Conservation (phyloP, 30 jellyfish, hydroid and myxozoan genomes). For the Aurelia coerulea region DNA sequence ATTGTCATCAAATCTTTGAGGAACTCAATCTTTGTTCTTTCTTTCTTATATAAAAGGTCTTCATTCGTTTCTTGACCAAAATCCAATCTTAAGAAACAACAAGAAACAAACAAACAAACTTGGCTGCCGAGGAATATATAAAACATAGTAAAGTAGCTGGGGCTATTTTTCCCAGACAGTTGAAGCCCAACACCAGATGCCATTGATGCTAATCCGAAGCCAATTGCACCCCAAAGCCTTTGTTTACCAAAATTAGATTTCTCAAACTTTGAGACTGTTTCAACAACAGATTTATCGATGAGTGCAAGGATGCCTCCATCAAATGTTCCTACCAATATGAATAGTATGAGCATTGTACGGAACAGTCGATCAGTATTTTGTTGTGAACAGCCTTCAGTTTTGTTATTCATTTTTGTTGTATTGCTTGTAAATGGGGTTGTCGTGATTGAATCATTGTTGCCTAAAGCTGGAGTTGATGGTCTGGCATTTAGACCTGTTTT, state of each 20-base stretch:
- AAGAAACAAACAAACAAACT: slow-evolving; percentile 11
- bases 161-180: slow-evolving; percentile 35
- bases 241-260: slow-evolving; percentile 61
- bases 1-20: slow-evolving; percentile 23
- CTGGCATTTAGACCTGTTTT: too few relatives aligned
- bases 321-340: slow-evolving; percentile 35
- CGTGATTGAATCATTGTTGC: too few relatives aligned
- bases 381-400: not conserved
- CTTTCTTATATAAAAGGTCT: not conserved
- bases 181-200: slow-evolving; percentile 72
- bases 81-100: slow-evolving; percentile 13
- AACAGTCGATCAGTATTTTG: slow-evolving; percentile 1
- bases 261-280: slow-evolving; percentile 7
- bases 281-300: slow-evolving; percentile 56
- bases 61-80: not conserved
- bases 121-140: slow-evolving; percentile 48
- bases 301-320: slow-evolving; percentile 76
- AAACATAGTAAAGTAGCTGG: slow-evolving; percentile 48
- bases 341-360: slow-evolving; percentile 32
- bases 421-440: too few relatives aligned
- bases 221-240: slow-evolving; percentile 84
- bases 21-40: not conserved
- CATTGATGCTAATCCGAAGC: slow-evolving; percentile 65
- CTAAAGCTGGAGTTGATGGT: too few relatives aligned
- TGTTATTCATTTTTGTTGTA: too few relatives aligned